Evolutionary conservation across 2,888 invertebrate species (phyloP).

Genomic region (Eudemis profundana): DNA sequence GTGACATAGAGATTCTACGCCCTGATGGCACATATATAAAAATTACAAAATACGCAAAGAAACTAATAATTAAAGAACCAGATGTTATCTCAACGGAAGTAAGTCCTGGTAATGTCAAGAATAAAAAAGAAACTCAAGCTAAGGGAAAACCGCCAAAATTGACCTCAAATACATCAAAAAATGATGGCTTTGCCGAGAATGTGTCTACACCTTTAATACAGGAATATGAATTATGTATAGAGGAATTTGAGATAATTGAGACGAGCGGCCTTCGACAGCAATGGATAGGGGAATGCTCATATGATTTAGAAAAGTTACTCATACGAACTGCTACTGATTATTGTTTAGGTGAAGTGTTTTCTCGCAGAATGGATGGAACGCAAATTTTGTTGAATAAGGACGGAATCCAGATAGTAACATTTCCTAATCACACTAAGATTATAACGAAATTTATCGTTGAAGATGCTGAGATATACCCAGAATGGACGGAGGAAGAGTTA

Average conservation of each 20-base stretch:
- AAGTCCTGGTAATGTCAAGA: slow-evolving; percentile 64
- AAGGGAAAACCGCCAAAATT: slow-evolving; percentile 60
- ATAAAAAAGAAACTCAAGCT: slow-evolving; percentile 59
- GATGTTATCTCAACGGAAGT: slow-evolving; percentile 11
- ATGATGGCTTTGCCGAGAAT: slow-evolving; percentile 49
- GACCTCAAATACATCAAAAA: slow-evolving; percentile 61
- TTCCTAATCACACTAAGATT: slow-evolving; percentile 74
- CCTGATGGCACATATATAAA: slow-evolving; percentile 70
- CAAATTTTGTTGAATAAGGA: slow-evolving; percentile 71
- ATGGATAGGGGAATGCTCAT: slow-evolving; percentile 60
- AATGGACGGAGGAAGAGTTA: slow-evolving; percentile 73
- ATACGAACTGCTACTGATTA: slow-evolving; percentile 76
- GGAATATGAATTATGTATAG: slow-evolving; percentile 64
- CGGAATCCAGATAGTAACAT: slow-evolving; percentile 71
- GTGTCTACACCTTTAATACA: slow-evolving; percentile 47
- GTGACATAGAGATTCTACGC: slow-evolving; percentile 65
- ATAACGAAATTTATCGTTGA: slow-evolving; percentile 66
- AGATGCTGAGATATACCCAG: slow-evolving; percentile 71
- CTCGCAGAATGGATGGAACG: slow-evolving; percentile 76
- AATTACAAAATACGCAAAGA: slow-evolving; percentile 66
- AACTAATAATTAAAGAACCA: slow-evolving; percentile 44
- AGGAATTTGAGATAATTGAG: slow-evolving; percentile 72
- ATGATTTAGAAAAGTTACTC: slow-evolving; percentile 65
- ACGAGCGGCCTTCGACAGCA: slow-evolving; percentile 66
- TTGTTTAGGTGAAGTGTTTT: slow-evolving; percentile 73